Conservation (phyloP, 2,888 invertebrate genomes). For the Sesia bembeciformis region DNA sequence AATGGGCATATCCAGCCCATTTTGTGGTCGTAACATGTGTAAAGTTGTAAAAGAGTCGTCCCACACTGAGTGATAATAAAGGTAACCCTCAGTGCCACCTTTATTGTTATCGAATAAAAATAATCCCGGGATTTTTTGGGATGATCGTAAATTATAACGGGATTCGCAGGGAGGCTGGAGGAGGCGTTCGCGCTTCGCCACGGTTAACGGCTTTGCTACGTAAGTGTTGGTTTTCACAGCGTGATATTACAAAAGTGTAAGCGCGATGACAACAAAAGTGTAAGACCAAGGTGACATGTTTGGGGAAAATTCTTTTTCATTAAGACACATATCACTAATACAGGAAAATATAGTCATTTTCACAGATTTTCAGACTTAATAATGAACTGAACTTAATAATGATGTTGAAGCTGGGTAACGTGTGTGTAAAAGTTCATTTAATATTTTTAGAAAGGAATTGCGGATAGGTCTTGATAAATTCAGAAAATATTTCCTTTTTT, state of each 20-base stretch:
- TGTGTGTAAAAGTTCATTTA: too few relatives aligned
- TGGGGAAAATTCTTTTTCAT: too few relatives aligned
- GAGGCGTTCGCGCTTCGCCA: conserved; percentile 23
- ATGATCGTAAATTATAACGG: conserved; percentile 72
- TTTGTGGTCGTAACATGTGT: conserved; percentile 46
- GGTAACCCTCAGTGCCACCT: conserved; percentile 65
- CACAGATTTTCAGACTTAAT: too few relatives aligned
- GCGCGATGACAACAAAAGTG: too few relatives aligned
- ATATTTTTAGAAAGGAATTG: too few relatives aligned
- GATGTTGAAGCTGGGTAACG: too few relatives aligned
- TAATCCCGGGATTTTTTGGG: conserved; percentile 70
- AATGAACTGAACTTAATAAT: too few relatives aligned
- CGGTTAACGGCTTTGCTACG: conserved; percentile 15
- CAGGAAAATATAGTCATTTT: too few relatives aligned
- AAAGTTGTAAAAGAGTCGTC: conserved; percentile 64
- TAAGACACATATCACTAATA: too few relatives aligned
- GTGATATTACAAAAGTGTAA: not conserved
- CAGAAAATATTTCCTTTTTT: too few relatives aligned
- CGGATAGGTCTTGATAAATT: too few relatives aligned
- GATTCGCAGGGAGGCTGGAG: conserved; percentile 44
- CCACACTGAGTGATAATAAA: conserved; percentile 69
- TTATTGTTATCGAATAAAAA: conserved; percentile 75
- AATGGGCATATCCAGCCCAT: not conserved
- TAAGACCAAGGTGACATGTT: too few relatives aligned
- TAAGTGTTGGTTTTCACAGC: not conserved